A percentile compares a stretch with the other conserved stretches of the same genome.
Evolutionary conservation across 1,140 invertebrate genomes (phyloP).

Genomic region (Tyrophagus putrescentiae): DNA sequence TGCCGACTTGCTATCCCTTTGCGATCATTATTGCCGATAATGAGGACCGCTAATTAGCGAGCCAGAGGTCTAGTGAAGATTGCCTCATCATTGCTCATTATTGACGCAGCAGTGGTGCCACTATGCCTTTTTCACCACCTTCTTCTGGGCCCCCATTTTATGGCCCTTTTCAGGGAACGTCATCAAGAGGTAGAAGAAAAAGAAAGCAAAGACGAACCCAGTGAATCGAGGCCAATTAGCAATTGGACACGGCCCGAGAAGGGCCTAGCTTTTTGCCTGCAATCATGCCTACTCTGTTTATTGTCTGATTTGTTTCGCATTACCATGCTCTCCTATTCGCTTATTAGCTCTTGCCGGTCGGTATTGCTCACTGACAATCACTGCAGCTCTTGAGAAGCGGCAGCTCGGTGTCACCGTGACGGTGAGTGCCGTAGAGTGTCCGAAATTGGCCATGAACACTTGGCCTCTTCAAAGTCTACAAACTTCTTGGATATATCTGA

Average conservation of each 20-base stretch:
- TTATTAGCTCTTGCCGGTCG: slow-evolving; percentile 10
- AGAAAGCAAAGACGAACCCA: too few relatives aligned
- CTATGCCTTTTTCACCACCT: not conserved
- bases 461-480: too few relatives aligned
- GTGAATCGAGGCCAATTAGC: not conserved
- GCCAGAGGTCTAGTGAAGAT: too few relatives aligned
- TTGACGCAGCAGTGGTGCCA: not conserved
- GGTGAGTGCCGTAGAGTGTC: not conserved
- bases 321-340: not conserved
- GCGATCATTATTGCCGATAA: slow-evolving; percentile 6
- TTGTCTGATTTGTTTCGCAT: slow-evolving; percentile 5
- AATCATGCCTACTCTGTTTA: not conserved
- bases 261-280: not conserved
- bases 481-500: too few relatives aligned
- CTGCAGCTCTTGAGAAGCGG: not conserved
- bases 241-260: not conserved
- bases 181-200: too few relatives aligned
- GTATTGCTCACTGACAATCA: not conserved
- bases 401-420: not conserved
- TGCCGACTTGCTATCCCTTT: not conserved
- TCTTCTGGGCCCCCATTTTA: too few relatives aligned
- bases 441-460: slow-evolving; percentile 8
- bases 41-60: not conserved
- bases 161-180: too few relatives aligned
- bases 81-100: too few relatives aligned